phyloP scores from a whole-genome alignment of 2,113 vertebrate genomes.

The Prietella phreatophila region DNA sequence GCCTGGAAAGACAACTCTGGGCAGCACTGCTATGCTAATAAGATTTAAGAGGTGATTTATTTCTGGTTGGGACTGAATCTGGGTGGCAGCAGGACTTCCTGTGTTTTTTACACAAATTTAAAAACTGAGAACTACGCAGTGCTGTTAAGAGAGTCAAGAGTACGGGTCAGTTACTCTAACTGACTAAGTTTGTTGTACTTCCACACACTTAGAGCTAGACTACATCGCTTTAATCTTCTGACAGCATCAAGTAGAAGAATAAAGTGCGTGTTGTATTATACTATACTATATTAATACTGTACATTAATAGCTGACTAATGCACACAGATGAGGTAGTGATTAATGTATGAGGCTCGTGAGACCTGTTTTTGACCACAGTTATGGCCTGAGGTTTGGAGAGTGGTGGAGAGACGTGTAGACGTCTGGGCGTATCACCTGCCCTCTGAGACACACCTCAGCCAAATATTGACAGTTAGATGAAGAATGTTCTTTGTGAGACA shows the following conservation, averaged over 20 bases:
- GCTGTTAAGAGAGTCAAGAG: background rate
- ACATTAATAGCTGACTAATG: slow-evolving; percentile 17
- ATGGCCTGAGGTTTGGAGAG: background rate
- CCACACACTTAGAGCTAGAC: background rate
- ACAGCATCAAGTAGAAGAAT: background rate
- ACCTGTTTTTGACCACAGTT: background rate
- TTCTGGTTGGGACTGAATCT: background rate
- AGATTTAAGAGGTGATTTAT: background rate
- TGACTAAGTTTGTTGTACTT: background rate
- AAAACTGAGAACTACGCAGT: background rate
- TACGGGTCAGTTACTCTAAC: background rate
- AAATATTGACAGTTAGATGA: background rate
- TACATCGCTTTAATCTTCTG: background rate
- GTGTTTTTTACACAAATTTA: background rate
- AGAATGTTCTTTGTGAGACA: background rate
- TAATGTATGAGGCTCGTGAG: background rate
- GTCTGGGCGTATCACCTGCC: background rate
- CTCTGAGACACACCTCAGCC: background rate
- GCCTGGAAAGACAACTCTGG: background rate
- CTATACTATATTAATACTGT: background rate
- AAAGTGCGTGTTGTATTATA: background rate
- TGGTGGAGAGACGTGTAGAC: background rate
- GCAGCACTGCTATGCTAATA: background rate
- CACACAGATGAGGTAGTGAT: background rate
- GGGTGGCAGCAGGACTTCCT: background rate